phyloP scores from a whole-genome alignment of 2,888 invertebrate genomes.

The Ganaspis brasiliensis region DNA sequence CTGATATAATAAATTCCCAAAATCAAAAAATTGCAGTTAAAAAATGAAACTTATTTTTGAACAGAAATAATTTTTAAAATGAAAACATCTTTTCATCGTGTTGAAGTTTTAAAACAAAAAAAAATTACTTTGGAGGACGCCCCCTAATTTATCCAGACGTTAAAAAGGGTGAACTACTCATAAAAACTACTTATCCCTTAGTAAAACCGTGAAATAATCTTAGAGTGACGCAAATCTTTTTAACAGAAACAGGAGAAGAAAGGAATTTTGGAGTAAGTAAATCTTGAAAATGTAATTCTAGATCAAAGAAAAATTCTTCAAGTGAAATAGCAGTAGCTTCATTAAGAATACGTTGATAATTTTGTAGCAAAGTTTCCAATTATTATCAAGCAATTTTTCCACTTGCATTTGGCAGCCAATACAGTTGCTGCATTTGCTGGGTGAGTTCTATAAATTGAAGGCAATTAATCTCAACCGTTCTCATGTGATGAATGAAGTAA shows the following conservation, averaged over 20 bases:
- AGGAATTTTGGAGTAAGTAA: conserved; percentile 95
- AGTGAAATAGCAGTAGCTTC: conserved; percentile 90
- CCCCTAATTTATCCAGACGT: too few species aligned
- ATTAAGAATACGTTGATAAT: conserved; percentile 86
- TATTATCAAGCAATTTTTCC: conserved; percentile 85
- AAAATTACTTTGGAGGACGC: too few species aligned
- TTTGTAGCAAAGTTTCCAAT: conserved; percentile 86
- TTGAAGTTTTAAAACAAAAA: too few species aligned
- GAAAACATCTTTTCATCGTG: too few species aligned
- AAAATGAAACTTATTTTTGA: too few species aligned
- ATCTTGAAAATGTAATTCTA: conserved; percentile 94
- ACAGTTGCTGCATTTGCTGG: conserved; percentile 90
- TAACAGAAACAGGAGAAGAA: conserved; percentile 86
- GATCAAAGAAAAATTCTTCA: conserved; percentile 96
- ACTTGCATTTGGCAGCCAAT: conserved; percentile 86
- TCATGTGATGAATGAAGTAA: conserved; percentile 97
- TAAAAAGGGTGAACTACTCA: too few species aligned
- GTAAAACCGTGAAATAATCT: conserved; percentile 85
- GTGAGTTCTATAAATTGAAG: conserved; percentile 94
- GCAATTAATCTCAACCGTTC: conserved; percentile 97
- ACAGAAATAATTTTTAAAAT: too few species aligned
- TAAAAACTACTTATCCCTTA: neutral
- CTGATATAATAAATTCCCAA: too few species aligned
- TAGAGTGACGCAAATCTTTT: conserved; percentile 97
- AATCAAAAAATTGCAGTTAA: too few species aligned